Percentiles rank a stretch among this genome's conserved stretches.
These are phyloP conservation scores for Eremophila alpestris DNA, from an alignment of 2,797 vertebrate genomes.

Conservation along the genomic window DNA sequence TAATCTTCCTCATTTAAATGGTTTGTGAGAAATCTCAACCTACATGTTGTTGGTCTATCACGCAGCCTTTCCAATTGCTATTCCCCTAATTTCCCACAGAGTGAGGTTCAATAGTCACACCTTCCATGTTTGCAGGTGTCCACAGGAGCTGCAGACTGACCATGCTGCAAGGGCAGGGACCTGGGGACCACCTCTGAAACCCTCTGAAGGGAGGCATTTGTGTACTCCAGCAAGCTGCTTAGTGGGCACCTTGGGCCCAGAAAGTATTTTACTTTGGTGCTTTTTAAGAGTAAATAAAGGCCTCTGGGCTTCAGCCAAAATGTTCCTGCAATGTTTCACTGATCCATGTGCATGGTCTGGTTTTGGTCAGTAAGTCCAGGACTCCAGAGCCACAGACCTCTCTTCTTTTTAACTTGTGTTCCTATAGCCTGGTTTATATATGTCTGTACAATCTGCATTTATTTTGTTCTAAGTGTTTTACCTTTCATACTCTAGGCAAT, in stretches of 20 bases:
- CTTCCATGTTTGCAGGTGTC: neutral
- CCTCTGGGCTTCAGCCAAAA: neutral
- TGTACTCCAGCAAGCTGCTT: neutral
- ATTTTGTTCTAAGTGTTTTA: neutral
- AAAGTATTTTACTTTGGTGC: neutral
- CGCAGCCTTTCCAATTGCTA: neutral
- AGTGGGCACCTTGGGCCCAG: neutral
- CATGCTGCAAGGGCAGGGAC: neutral
- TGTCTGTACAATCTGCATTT: neutral
- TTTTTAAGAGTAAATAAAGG: neutral
- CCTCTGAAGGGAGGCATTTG: neutral
- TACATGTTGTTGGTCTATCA: neutral
- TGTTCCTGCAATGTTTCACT: neutral
- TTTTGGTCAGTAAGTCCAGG: neutral
- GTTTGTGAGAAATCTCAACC: neutral
- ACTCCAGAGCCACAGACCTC: neutral
- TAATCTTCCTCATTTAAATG: neutral
- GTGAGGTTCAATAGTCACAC: neutral
- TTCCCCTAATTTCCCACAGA: neutral
- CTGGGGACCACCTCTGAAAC: accelerated
- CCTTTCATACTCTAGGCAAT: neutral
- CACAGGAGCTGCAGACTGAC: neutral
- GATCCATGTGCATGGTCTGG: accelerated
- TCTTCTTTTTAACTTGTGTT: neutral
- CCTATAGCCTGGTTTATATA: neutral